A percentile compares a stretch with the other conserved stretches of the same genome.
phyloP scores from a whole-genome alignment of 2,888 invertebrate species.

The Caenorhabditis panamensis region DNA sequence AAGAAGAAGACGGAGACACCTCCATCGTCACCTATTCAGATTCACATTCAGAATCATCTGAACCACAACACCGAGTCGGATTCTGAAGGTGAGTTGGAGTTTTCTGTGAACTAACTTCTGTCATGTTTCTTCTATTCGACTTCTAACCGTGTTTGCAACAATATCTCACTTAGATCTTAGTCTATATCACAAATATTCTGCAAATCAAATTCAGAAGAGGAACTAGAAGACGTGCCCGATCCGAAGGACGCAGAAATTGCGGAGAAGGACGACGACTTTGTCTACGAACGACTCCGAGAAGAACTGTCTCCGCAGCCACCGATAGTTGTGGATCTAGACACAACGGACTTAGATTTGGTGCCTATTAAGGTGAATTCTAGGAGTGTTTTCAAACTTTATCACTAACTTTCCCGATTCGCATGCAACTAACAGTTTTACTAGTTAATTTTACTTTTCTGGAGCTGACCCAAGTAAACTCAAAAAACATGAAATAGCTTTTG shows the following conservation, averaged over 20 bases:
- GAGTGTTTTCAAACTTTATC: background rate
- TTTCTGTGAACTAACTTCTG: background rate
- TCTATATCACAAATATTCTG: too few relatives aligned
- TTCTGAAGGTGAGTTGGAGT: slow-evolving; percentile 59
- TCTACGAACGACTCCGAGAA: slow-evolving; percentile 78
- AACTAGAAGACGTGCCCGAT: slow-evolving; percentile 52
- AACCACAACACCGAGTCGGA: slow-evolving; percentile 50
- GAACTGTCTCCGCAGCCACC: slow-evolving; percentile 74
- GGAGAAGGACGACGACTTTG: slow-evolving; percentile 62
- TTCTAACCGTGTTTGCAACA: slow-evolving; percentile 18
- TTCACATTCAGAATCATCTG: slow-evolving; percentile 42
- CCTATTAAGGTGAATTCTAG: slow-evolving; percentile 62
- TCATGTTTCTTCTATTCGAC: background rate
- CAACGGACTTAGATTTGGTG: slow-evolving; percentile 57
- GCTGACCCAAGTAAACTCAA: too few relatives aligned
- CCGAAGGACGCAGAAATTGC: slow-evolving; percentile 60
- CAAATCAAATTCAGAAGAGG: slow-evolving; percentile 67
- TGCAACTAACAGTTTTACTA: slow-evolving; percentile 11
- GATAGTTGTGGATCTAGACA: slow-evolving; percentile 61
- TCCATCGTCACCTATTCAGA: slow-evolving; percentile 55
- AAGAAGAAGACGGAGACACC: slow-evolving; percentile 55
- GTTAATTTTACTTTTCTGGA: too few relatives aligned
- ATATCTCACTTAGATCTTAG: background rate
- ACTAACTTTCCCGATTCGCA: slow-evolving; percentile 27
- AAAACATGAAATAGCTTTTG: too few relatives aligned